Evolutionary conservation across 2,888 invertebrate species (phyloP).

Genomic region (Lamellibrachia satsuma): DNA sequence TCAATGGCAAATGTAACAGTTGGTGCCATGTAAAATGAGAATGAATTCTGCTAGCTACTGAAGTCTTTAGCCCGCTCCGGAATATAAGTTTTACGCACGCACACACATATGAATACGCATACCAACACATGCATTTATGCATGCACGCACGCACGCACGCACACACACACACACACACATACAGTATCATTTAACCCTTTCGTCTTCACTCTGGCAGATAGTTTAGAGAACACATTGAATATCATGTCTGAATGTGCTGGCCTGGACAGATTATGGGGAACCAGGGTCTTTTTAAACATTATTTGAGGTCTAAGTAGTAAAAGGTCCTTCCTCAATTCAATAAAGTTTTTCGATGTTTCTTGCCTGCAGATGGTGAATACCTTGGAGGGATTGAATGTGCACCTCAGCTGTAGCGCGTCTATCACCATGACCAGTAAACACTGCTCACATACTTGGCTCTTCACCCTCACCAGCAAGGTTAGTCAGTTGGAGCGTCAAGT

Average conservation of each 20-base stretch:
- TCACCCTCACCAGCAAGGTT: constrained; percentile 62
- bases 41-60: neutral
- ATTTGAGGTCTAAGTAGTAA: too few relatives aligned
- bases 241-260: too few relatives aligned
- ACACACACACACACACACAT: neutral
- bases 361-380: constrained; percentile 70
- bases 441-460: constrained; percentile 60
- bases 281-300: too few relatives aligned
- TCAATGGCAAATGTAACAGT: neutral
- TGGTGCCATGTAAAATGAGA: neutral
- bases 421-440: constrained; percentile 58
- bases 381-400: constrained; percentile 72
- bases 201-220: too few relatives aligned
- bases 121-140: too few relatives aligned
- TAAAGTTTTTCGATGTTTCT: neutral
- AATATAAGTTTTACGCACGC: neutral
- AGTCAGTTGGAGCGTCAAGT: constrained; percentile 19
- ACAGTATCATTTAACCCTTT: neutral
- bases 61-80: neutral
- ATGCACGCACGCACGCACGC: neutral
- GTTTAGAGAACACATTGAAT: too few relatives aligned
- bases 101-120: neutral
- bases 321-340: too few relatives aligned
- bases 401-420: constrained; percentile 69
- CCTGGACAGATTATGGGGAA: too few relatives aligned